Conservation (phyloP, 2,797 vertebrate genomes). For the Hipposideros larvatus region DNA sequence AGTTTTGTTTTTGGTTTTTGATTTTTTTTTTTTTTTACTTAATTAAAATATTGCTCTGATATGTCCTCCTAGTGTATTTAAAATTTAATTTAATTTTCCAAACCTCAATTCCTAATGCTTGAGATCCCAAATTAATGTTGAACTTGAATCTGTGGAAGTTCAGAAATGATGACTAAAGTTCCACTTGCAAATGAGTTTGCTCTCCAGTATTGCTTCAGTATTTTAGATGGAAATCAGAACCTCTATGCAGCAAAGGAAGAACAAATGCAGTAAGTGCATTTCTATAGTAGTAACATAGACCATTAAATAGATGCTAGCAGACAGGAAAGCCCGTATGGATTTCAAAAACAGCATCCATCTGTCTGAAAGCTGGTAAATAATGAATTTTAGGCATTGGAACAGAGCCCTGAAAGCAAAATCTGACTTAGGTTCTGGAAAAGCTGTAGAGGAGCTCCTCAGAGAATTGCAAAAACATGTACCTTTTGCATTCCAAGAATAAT, state of each 20-base stretch:
- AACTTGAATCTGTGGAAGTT: not conserved
- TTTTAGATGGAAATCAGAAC: conserved; percentile 33
- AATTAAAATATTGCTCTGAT: not conserved
- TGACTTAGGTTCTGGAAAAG: conserved; percentile 70
- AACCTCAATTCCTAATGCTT: not conserved
- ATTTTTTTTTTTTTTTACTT: not conserved
- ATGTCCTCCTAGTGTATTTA: not conserved
- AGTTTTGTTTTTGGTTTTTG: not conserved
- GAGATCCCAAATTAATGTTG: not conserved
- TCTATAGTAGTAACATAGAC: conserved; percentile 20
- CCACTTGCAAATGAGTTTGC: not conserved
- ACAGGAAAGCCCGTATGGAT: conserved; percentile 50
- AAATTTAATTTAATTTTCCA: not conserved
- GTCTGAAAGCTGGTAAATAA: conserved; percentile 57
- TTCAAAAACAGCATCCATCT: conserved; percentile 70
- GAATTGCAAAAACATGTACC: conserved; percentile 81
- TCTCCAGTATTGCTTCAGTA: not conserved
- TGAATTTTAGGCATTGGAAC: conserved; percentile 40
- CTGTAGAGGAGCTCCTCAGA: conserved; percentile 42
- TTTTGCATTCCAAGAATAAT: conserved; percentile 81
- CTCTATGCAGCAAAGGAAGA: not conserved
- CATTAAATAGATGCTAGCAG: conserved; percentile 18
- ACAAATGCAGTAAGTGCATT: not conserved
- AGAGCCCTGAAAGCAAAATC: conserved; percentile 57
- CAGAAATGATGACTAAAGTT: conserved; percentile 48